phyloP scores from a whole-genome alignment of 2,888 invertebrate genomes.

The Empis stercorea region DNA sequence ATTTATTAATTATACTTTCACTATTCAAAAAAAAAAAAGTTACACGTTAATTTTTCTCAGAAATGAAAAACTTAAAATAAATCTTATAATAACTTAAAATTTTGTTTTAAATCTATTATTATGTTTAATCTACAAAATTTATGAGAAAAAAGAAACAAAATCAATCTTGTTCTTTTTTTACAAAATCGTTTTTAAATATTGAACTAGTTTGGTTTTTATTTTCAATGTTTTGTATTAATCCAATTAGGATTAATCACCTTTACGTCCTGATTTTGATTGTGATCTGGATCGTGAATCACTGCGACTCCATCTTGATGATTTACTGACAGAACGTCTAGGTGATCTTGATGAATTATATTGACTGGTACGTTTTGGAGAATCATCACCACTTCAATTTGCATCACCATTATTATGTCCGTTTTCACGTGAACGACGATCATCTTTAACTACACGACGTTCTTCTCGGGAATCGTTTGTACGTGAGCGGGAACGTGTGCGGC shows the following conservation, averaged over 20 bases:
- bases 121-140: no score
- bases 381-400: slow-evolving; percentile 4
- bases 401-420: slow-evolving; percentile 8
- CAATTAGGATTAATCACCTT: no score
- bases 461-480: slow-evolving; percentile 33
- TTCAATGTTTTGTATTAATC: background rate
- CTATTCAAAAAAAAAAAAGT: no score
- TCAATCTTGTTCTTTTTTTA: no score
- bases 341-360: slow-evolving; percentile 10
- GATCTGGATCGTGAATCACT: background rate
- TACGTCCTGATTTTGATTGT: background rate
- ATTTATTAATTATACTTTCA: no score
- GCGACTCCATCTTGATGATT: background rate
- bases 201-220: background rate
- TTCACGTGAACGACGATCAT: slow-evolving; percentile 7
- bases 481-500: slow-evolving; percentile 24
- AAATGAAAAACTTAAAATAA: no score
- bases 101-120: no score
- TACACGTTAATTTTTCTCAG: no score
- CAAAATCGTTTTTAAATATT: no score
- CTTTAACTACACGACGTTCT: slow-evolving; percentile 1
- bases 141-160: no score
- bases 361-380: slow-evolving; percentile 8
- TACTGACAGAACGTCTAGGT: slow-evolving; percentile 4
- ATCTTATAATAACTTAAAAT: no score